Base-by-base conservation (phyloP, 1,140 invertebrate species). In the Drosophila repletoides region DNA sequence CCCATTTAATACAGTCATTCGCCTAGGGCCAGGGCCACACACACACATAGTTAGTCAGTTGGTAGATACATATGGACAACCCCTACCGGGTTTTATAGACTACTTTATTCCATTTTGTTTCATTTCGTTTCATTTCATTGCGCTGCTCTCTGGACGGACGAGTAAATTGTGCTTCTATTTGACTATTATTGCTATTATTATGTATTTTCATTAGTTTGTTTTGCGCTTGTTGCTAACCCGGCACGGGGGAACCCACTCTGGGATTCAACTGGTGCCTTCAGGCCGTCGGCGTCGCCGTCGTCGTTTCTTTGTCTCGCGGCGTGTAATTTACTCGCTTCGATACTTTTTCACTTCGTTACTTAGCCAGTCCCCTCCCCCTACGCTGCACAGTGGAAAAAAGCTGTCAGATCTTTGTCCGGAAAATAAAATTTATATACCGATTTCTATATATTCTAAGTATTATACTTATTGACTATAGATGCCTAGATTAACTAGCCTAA, bases 1-100 rank as follows among this genome's bases (percentile, higher is more conserved):
- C n/a, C n/a, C 61, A 60, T 61, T 76, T 83, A 76, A 80, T 76
- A 58, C 60, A 64, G 64, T 58, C 60, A 58, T 74, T 53, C 38
- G 34, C 67, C 67, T 63, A 58, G 43, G 33, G 26, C 41, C 61
- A 65, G 53, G 55, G 66, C 38, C 76, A 43, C 4, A 46, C 48
- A 43, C 9, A 24, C 28, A 28, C 7, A 40, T 12, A 56, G 5
- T 56, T 1, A 48, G 24, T 15, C 28, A 53, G 2, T 15, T 7
- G 9, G 1, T n/a, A 9, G 3, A n/a, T n/a, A 17, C 12, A n/a
- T 15, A 41, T 9, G 14, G 10, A 7, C 33, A 36, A 26, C 38
- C 49, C 59, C 52, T 49, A 22, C 26, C 29, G 48, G 48, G 22
- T 40, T 15, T 15, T n/a, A 7, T 34, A n/a, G n/a, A 0, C 28